phyloP scores from a whole-genome alignment of 2,797 vertebrate species.

The Periparus ater region DNA sequence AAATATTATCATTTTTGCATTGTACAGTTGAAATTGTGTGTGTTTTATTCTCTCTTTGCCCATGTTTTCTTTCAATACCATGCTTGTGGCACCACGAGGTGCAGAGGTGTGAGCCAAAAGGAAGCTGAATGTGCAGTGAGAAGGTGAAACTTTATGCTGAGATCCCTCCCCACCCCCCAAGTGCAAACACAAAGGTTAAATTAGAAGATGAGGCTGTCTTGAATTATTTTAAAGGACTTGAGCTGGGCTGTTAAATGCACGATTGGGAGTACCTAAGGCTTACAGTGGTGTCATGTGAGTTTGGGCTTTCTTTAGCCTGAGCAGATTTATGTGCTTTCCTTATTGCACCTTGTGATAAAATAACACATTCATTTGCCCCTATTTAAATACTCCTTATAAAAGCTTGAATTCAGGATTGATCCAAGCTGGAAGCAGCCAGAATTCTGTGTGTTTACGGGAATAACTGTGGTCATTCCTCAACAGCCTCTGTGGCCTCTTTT shows the following conservation, averaged over 20 bases:
- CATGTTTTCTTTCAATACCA: background rate
- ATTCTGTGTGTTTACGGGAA: background rate
- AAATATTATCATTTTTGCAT: background rate
- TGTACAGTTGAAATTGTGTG: background rate
- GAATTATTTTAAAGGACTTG: constrained; percentile 9
- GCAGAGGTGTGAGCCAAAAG: background rate
- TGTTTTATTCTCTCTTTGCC: background rate
- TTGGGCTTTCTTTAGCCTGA: constrained; percentile 15
- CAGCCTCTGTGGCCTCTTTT: background rate
- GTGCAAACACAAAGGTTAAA: constrained; percentile 34
- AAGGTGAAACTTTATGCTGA: constrained; percentile 16
- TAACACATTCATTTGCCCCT: background rate
- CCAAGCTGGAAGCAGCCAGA: background rate
- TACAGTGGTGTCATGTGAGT: constrained; percentile 11
- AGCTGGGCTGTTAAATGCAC: background rate
- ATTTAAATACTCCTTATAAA: background rate
- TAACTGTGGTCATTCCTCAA: background rate
- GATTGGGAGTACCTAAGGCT: background rate
- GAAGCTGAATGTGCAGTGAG: background rate
- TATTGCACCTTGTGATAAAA: background rate
- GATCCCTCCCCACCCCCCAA: background rate
- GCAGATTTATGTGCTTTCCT: background rate
- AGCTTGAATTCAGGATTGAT: constrained; percentile 12
- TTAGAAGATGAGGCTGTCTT: constrained; percentile 46
- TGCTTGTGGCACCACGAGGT: background rate